Percentiles rank a stretch among this genome's conserved stretches.
Evolutionary conservation across 2,888 invertebrate species (phyloP).

Genomic region (Phortica magna): DNA sequence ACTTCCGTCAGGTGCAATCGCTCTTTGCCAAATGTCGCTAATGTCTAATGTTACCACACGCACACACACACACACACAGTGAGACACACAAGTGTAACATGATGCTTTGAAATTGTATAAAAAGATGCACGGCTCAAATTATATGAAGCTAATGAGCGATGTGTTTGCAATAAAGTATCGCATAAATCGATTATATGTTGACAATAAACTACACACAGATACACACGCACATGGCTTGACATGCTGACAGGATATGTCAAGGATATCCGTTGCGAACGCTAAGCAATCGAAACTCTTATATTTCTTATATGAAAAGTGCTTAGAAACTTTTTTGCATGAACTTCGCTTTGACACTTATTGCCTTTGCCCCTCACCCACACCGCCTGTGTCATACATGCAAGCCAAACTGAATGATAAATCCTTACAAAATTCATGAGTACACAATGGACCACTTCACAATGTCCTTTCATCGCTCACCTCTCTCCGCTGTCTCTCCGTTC

Average conservation of each 20-base stretch:
- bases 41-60: neutral
- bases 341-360: too few species aligned
- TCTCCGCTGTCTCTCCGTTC: neutral
- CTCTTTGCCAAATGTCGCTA: neutral
- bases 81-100: neutral
- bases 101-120: neutral
- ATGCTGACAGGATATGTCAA: constrained; percentile 27
- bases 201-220: neutral
- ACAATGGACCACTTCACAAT: neutral
- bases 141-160: neutral
- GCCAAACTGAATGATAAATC: constrained; percentile 7
- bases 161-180: too few species aligned
- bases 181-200: neutral
- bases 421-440: constrained; percentile 21
- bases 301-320: too few species aligned
- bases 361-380: neutral
- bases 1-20: constrained; percentile 30
- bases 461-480: neutral
- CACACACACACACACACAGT: neutral
- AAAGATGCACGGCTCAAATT: neutral
- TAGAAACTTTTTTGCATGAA: too few species aligned
- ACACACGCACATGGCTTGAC: neutral
- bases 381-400: neutral
- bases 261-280: constrained; percentile 17
- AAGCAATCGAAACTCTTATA: neutral